These are phyloP conservation scores for Menura novaehollandiae DNA, from an alignment of 2,113 vertebrate species.

Conservation along the genomic window DNA sequence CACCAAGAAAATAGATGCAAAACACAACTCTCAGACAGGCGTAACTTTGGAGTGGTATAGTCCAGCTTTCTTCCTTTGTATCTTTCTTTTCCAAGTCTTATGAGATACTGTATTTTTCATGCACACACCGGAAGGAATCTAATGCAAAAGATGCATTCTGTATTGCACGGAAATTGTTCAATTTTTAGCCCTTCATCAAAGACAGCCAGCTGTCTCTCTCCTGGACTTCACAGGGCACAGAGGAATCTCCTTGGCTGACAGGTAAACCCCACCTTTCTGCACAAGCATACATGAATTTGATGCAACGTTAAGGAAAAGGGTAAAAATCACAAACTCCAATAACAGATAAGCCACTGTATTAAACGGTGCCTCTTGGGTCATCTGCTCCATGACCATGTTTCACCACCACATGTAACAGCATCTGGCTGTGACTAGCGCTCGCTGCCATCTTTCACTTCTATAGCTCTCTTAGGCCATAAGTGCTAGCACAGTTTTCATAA, in stretches of 20 bases:
- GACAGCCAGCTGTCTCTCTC: not conserved
- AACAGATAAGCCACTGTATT: not conserved
- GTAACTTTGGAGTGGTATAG: not conserved
- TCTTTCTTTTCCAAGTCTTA: not conserved
- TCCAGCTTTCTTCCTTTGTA: not conserved
- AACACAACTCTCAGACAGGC: not conserved
- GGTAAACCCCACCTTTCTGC: not conserved
- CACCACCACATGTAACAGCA: not conserved
- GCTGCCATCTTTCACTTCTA: not conserved
- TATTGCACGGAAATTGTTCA: not conserved
- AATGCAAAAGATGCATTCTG: not conserved
- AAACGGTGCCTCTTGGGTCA: not conserved
- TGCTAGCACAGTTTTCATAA: not conserved
- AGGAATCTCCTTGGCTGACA: not conserved
- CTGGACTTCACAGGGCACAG: not conserved
- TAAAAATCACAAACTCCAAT: not conserved
- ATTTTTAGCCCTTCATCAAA: not conserved
- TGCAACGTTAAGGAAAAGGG: not conserved
- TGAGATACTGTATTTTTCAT: not conserved
- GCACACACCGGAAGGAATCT: not conserved
- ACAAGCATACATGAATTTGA: fast-evolving
- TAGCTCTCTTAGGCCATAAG: not conserved
- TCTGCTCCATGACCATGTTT: not conserved
- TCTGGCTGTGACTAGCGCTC: not conserved
- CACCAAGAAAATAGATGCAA: not conserved